These are phyloP conservation scores for Drosophila testacea DNA, from an alignment of 2,888 invertebrate genomes.

Conservation along the genomic window DNA sequence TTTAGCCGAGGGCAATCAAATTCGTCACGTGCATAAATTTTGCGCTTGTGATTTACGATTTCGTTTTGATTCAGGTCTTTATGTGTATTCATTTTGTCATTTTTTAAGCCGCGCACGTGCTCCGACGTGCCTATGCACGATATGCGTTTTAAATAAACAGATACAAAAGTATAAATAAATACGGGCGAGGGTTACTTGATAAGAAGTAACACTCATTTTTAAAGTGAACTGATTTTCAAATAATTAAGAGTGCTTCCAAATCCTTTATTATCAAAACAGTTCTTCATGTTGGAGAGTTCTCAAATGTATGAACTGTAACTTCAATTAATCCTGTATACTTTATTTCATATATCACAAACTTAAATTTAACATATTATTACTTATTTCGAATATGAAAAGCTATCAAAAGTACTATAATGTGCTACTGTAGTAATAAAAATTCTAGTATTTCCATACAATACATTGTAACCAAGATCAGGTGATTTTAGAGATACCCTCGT, in stretches of 20 bases:
- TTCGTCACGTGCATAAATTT: slow-evolving; percentile 74
- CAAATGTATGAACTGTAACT: too few relatives aligned
- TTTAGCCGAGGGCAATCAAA: slow-evolving; percentile 46
- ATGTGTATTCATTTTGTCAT: slow-evolving; percentile 42
- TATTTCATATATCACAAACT: too few relatives aligned
- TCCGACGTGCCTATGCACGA: slow-evolving; percentile 60
- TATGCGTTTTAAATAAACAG: slow-evolving; percentile 47
- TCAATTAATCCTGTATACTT: too few relatives aligned
- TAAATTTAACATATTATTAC: too few relatives aligned
- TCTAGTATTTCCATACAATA: neutral
- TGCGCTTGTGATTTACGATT: slow-evolving; percentile 57
- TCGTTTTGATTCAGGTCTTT: slow-evolving; percentile 31
- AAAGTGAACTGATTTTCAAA: too few relatives aligned
- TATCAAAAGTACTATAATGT: neutral
- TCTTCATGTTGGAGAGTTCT: too few relatives aligned
- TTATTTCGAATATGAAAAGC: too few relatives aligned
- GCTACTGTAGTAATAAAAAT: neutral
- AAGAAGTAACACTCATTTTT: neutral
- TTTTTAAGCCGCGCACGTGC: slow-evolving; percentile 75
- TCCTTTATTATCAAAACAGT: too few relatives aligned
- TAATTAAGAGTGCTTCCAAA: too few relatives aligned
- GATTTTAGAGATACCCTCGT: neutral
- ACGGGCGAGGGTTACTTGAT: slow-evolving; percentile 9
- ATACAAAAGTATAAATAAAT: slow-evolving; percentile 12
- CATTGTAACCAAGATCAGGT: neutral